Percentiles rank a stretch among this genome's conserved stretches.
Evolutionary conservation across 2,797 vertebrate species (phyloP).

Genomic region (Morus bassanus): DNA sequence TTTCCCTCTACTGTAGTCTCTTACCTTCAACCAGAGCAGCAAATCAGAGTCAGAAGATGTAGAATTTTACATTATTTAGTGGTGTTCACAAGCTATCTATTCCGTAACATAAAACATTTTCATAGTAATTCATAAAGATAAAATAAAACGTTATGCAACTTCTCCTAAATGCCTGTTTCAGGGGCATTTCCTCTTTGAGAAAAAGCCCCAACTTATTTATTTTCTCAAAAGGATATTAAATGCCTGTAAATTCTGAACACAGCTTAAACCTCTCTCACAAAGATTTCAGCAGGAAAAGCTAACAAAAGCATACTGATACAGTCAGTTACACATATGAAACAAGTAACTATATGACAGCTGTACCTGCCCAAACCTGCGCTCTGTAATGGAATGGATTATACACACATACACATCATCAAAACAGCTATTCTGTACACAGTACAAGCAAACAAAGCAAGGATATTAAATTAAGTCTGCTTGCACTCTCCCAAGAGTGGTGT

Average conservation of each 20-base stretch:
- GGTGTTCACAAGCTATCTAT: neutral
- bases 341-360: neutral
- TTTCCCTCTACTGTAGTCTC: neutral
- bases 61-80: neutral
- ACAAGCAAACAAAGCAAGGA: neutral
- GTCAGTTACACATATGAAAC: neutral
- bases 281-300: neutral
- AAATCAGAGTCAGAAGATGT: neutral
- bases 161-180: neutral
- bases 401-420: neutral
- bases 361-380: neutral
- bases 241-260: neutral
- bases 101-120: neutral
- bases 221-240: neutral
- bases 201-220: neutral
- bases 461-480: neutral
- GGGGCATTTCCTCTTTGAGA: neutral
- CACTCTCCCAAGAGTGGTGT: neutral
- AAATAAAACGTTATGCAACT: neutral
- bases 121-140: neutral
- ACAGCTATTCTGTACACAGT: too few relatives aligned
- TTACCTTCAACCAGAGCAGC: neutral
- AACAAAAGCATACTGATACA: accelerated
- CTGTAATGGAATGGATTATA: neutral
- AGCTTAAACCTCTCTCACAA: neutral